These are phyloP conservation scores for Eueides isabella DNA, from an alignment of 1,140 invertebrate genomes.

Conservation along the genomic window DNA sequence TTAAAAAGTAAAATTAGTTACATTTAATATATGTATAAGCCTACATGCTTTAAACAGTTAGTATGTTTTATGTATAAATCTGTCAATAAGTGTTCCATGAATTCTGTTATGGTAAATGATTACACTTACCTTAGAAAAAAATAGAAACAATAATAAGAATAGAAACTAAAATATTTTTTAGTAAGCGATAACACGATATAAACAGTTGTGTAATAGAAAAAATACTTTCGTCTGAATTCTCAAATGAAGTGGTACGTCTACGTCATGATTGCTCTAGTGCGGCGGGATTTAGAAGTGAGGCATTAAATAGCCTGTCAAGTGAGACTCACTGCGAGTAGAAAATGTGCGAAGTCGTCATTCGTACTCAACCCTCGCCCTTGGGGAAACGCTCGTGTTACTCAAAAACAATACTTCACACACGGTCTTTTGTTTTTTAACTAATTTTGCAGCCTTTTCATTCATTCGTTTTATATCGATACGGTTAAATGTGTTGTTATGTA, in stretches of 20 bases:
- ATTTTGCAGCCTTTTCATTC: neutral
- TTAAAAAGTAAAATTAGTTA: too few relatives aligned
- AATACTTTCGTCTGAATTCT: neutral
- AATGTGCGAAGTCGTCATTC: constrained; percentile 26
- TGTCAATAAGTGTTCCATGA: too few relatives aligned
- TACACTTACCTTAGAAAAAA: too few relatives aligned
- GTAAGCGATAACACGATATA: too few relatives aligned
- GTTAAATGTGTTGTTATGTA: too few relatives aligned
- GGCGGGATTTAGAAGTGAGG: constrained; percentile 14
- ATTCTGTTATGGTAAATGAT: too few relatives aligned
- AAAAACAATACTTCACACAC: constrained; percentile 19
- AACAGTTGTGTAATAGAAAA: neutral
- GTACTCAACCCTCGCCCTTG: constrained; percentile 24
- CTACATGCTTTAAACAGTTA: too few relatives aligned
- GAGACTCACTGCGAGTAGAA: constrained; percentile 21
- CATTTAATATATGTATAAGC: too few relatives aligned
- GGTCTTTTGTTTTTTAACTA: neutral
- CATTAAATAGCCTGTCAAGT: constrained; percentile 34
- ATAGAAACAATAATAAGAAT: too few relatives aligned
- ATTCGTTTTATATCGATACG: too few relatives aligned
- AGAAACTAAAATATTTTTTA: too few relatives aligned
- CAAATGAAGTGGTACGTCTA: constrained; percentile 21
- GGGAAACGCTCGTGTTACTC: constrained; percentile 25
- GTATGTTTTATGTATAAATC: too few relatives aligned
- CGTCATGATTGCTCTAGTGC: constrained; percentile 23